Evolutionary conservation across 2,797 vertebrate species (phyloP).

Genomic region (Syndactyla subalaris): DNA sequence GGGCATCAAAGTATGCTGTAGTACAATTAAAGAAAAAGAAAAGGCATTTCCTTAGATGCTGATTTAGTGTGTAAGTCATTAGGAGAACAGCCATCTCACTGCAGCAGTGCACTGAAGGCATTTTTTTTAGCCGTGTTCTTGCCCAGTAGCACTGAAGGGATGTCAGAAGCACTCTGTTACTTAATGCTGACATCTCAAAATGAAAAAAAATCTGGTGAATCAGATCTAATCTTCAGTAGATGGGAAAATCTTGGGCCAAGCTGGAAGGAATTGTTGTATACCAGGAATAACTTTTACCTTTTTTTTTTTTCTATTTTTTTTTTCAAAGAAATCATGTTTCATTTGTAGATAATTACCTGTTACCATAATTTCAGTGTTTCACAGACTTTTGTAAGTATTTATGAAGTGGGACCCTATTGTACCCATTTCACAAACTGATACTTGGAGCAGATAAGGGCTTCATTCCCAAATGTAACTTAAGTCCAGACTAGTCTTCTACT

Average conservation of each 20-base stretch:
- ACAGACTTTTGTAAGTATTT: background rate
- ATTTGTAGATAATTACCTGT: background rate
- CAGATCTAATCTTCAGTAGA: background rate
- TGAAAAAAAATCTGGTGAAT: background rate
- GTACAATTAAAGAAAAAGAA: background rate
- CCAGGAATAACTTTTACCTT: background rate
- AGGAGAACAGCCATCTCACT: background rate
- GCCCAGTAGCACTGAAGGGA: background rate
- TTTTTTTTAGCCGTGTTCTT: background rate
- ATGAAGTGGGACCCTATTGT: background rate
- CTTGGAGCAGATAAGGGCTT: background rate
- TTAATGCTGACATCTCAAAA: background rate
- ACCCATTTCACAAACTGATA: background rate
- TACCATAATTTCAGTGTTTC: background rate
- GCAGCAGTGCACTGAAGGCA: background rate
- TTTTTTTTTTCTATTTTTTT: background rate
- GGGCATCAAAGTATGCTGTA: background rate
- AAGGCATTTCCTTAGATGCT: background rate
- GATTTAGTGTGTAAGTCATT: background rate
- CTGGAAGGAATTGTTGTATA: background rate
- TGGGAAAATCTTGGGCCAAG: background rate
- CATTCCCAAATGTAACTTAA: background rate
- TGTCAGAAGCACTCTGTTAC: background rate
- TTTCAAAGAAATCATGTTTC: background rate
- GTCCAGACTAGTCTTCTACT: background rate